Base-by-base conservation (phyloP, 2,888 invertebrate species). In the Ametastegia equiseti region DNA sequence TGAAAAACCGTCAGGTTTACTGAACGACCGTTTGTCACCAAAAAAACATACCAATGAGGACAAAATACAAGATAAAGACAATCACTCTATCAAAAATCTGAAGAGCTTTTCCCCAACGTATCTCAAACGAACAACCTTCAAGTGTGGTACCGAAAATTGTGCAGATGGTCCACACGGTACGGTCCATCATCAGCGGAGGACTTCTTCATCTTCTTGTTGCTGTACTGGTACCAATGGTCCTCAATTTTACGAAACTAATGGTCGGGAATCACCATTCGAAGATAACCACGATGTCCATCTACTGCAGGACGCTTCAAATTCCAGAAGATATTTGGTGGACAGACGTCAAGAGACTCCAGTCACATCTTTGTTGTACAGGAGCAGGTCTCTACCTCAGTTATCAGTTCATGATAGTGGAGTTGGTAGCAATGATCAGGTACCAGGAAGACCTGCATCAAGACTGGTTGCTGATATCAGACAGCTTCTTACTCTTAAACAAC, bases 401-500 rank as follows among this genome's bases (percentile, higher is more conserved):
- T 92, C 95, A 81, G 94, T 94, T 11, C 93, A 93, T 84, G 94
- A 94, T 87, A 93, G 94, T 82, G 93, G 94, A 19, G 89, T 92
- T 92, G 88, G 89, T 75, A 87, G 87, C 30, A 87, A 89, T 79
- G 88, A 89, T 92, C 90, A 93, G 90, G 90, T 93, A 89, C 93
- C 93, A 90, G 94, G 93, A 57, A 93, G 94, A 83, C 93, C 93
- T 83, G 90, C 92, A 4, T 91, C 92, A n/a, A 92, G 93, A 83
- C 90, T 93, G 65, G 93, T 93, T 19, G 92, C 93, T 42, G 94
- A 94, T 88, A 88, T 94, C 71, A 91, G 94, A 80, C 94, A 94
- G 86, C 92, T 95, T 86, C 93, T 95, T 81, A 95, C 95, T 9
- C 93, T 95, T 85, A 95, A 95, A 85, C 95, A 96, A 87, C 96